These are phyloP conservation scores for Paradoxurus hermaphroditus DNA, from an alignment of 2,113 vertebrate genomes.

Conservation along the genomic window DNA sequence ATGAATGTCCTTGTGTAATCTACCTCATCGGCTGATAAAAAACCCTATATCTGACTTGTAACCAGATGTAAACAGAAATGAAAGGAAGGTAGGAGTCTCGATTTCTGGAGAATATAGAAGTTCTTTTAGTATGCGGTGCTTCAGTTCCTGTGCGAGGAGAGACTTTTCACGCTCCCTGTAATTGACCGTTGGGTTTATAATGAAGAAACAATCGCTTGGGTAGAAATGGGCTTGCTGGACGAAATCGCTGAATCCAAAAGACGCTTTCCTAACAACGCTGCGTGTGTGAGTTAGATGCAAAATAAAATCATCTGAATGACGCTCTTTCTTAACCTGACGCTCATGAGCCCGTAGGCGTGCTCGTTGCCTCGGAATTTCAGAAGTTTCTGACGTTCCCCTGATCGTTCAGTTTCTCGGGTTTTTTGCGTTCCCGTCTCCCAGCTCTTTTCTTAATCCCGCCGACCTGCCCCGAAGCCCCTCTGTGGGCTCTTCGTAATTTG, in stretches of 20 bases:
- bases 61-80: background rate
- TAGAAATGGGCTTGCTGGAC: conserved; percentile 50
- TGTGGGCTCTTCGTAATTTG: background rate
- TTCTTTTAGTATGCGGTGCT: background rate
- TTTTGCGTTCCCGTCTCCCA: background rate
- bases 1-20: background rate
- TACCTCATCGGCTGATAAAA: background rate
- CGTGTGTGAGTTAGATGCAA: conserved; percentile 61
- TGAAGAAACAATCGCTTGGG: conserved; percentile 47
- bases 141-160: background rate
- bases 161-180: conserved; percentile 27
- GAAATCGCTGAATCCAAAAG: conserved; percentile 27
- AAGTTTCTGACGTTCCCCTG: background rate
- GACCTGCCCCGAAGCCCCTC: background rate
- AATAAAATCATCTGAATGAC: conserved; percentile 61
- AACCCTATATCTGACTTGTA: background rate
- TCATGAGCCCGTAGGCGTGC: conserved; percentile 33
- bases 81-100: background rate
- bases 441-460: background rate
- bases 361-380: conserved; percentile 1
- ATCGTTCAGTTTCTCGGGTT: background rate
- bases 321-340: conserved; percentile 68
- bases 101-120: background rate
- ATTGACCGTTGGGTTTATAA: conserved; percentile 41
- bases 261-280: conserved; percentile 52